Base-by-base conservation (phyloP, 2,113 vertebrate species). In the Puffinus mauretanicus region DNA sequence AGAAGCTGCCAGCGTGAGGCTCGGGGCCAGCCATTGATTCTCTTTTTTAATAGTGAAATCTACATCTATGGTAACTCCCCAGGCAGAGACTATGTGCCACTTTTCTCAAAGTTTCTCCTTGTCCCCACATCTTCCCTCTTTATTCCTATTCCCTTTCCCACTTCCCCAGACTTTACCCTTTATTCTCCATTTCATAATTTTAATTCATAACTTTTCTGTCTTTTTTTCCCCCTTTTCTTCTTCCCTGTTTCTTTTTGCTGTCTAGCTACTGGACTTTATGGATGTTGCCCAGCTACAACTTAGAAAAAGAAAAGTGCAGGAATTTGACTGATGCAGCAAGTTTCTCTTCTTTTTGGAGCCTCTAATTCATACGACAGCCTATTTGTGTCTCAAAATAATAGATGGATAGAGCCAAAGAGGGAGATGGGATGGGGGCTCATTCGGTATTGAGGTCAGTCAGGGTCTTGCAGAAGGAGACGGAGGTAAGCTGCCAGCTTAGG, bases 1-100 rank as follows among this genome's bases (percentile, higher is more conserved):
- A 89, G 91, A 73, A 54, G 51, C 96, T 98, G 98, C 97, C 98
- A 98, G 77, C 46, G 1, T 44, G 55, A 82, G 94, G 97, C 92
- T 30, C 17, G 1, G 69, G 67, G 97, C 97, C 98, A 98, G 55
- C 88, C 77, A 97, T 97, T 97, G 97, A 97, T 96, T 92, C 73
- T 34, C 76, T 52, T 67, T 87, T 81, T 88, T 94, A 79, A 90
- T n/a, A 82, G 51, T 47, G 79, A 95, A 97, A 95, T 95, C 78
- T 91, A 86, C 96, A 70, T 92, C 95, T 96, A 4, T 60, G 85
- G 91, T 95, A 44, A 65, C 47, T 66, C 75, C 81, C 76, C 62
- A 91, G 67, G 91, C 40, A 34, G 38, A 66, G 6, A 13, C 40
- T 15, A 7, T 16, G 26, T 42, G 70, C 47, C n/a, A 44, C 18